phyloP scores from a whole-genome alignment of 2,888 invertebrate species.

The Harmothoe impar region DNA sequence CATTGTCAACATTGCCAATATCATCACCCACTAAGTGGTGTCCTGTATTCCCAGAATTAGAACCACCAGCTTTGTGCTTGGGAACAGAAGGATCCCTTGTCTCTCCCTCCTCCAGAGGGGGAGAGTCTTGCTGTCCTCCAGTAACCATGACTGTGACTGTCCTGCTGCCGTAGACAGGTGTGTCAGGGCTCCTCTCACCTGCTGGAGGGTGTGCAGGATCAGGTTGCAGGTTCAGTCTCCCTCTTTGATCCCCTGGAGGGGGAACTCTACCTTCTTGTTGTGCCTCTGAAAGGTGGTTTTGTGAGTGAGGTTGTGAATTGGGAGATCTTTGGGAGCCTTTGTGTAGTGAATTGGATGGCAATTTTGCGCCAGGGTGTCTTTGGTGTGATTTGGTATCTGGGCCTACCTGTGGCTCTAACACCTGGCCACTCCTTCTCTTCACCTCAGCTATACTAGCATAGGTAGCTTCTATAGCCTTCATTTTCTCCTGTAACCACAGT shows the following conservation, averaged over 20 bases:
- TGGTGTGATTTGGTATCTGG: no score
- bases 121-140: background rate
- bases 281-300: background rate
- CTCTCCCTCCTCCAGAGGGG: background rate
- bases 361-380: no score
- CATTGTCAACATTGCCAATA: background rate
- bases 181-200: background rate
- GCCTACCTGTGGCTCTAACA: background rate
- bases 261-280: background rate
- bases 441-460: background rate
- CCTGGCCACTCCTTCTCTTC: background rate
- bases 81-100: background rate
- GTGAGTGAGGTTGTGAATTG: background rate
- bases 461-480: background rate
- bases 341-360: background rate
- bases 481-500: background rate
- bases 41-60: no score
- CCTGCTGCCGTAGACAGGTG: conserved; percentile 39
- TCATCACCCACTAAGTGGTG: background rate
- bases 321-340: background rate
- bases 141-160: conserved; percentile 46
- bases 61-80: background rate
- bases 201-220: background rate
- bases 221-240: background rate
- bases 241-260: background rate